Percentiles rank a stretch among this genome's conserved stretches.
Evolutionary conservation across 64 coral and sea anemone genomes (phyloP).

Genomic region (Actinia equina): DNA sequence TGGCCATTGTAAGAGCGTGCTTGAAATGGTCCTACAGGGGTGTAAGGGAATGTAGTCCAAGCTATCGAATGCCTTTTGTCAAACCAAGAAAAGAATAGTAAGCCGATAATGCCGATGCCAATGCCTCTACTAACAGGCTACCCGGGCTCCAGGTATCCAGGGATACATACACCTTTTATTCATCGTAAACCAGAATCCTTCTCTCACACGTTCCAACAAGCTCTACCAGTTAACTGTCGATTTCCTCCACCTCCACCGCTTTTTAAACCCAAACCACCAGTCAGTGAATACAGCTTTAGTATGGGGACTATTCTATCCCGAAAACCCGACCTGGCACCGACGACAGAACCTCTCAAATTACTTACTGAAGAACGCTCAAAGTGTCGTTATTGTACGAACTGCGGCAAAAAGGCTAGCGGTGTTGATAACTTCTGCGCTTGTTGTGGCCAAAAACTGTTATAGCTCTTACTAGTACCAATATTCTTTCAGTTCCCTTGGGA

Average conservation of each 20-base stretch:
- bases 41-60: conserved; percentile 97
- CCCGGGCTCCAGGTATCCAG: conserved; percentile 59
- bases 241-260: conserved; percentile 70
- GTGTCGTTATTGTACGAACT: conserved; percentile 86
- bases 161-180: conserved; percentile 60
- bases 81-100: conserved; percentile 79
- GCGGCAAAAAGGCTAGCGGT: conserved; percentile 62
- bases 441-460: conserved; percentile 74
- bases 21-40: conserved; percentile 87
- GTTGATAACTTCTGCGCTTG: conserved; percentile 89
- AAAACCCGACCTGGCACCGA: conserved; percentile 12
- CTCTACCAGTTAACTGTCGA: conserved; percentile 36
- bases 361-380: conserved; percentile 25
- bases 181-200: conserved; percentile 83
- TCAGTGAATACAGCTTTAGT: conserved; percentile 50
- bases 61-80: conserved; percentile 95
- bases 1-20: conserved; percentile 86
- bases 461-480: background rate
- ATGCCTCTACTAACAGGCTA: conserved; percentile 64
- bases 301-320: conserved; percentile 67
- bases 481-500: background rate
- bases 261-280: conserved; percentile 78
- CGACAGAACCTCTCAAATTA: conserved; percentile 32
- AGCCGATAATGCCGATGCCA: conserved; percentile 56
- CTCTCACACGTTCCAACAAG: conserved; percentile 58